Base-by-base conservation (phyloP, 2,888 invertebrate species). In the Eremobia ochroleuca region DNA sequence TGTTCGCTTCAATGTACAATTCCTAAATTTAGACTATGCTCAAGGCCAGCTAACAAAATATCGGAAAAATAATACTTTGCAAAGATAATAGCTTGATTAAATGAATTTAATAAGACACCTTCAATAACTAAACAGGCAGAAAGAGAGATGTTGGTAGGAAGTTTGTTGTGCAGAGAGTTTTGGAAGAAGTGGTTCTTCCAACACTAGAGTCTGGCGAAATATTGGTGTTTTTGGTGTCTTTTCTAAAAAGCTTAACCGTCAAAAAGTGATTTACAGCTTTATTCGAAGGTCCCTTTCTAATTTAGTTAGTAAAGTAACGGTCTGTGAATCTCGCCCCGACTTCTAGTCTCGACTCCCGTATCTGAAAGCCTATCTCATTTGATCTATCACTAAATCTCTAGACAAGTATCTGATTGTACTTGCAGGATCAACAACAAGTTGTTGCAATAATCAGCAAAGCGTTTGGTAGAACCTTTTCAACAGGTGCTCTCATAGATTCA, bases 21-120 rank as follows among this genome's bases (percentile, higher is more conserved):
- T 34, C n/a, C 11, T 55, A n/a, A 52, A 55, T 58, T 69, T 79
- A 21, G 15, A 81, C 43, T 81, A 55, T 37, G 62, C 5, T 74
- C 82, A 64, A 77, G 82, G 62, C 15, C 75, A 55, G 2, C 6
- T 37, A 37, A 43, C 49, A 34, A 52, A 71, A 43, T 34, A 72
- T 13, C 43, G 34, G 5, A 61, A 43, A 61, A 72, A 52, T 52
- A 59, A 4, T 1, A n/a, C n/a, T 78, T 37, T 13, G 25, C n/a
- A 49, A 59, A 59, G 37, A 37, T 34, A 13, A 18, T 34, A 73
- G 18, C 4, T 21, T 31, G n/a, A 43, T 34, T 55, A 43, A 5
- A 4, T 55, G n/a, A 73, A 61, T 80, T 58, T n/a, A 43, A 34
- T 55, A 46, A 34, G 18, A 13, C 28, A 58, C 40, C 18, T 61